Percentiles rank a stretch among this genome's conserved stretches.
Conservation (phyloP, 64 coral and sea anemone species). For the Dendrophyllia cribrosa region DNA sequence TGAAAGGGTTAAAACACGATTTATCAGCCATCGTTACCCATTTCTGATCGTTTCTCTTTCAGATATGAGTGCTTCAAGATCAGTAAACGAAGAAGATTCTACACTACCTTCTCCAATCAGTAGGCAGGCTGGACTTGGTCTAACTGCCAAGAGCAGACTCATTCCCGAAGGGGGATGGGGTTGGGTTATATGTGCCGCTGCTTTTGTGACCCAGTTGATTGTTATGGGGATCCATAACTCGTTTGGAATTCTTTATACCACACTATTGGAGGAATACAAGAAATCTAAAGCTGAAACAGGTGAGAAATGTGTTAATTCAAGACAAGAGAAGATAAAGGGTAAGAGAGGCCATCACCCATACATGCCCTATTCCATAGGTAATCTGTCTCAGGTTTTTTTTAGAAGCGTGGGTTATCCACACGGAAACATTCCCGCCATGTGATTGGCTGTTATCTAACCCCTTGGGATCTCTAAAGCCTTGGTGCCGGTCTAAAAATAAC, state of each 20-base stretch:
- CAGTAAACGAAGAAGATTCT: background rate
- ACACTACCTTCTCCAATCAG: background rate
- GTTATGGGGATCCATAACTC: constrained; percentile 69
- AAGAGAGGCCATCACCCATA: too few relatives aligned
- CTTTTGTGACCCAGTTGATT: constrained; percentile 45
- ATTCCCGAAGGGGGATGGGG: constrained; percentile 72
- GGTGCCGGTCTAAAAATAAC: too few relatives aligned
- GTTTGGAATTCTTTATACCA: constrained; percentile 57
- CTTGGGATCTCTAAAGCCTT: too few relatives aligned
- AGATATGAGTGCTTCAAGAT: background rate
- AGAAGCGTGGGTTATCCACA: too few relatives aligned
- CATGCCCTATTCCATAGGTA: too few relatives aligned
- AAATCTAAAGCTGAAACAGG: constrained; percentile 66
- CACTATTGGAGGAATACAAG: constrained; percentile 49
- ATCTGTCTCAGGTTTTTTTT: too few relatives aligned
- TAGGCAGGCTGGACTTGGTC: background rate
- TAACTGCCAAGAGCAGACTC: constrained; percentile 16
- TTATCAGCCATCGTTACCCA: too few relatives aligned
- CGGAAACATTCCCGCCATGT: too few relatives aligned
- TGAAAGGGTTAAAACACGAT: too few relatives aligned
- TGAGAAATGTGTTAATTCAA: background rate
- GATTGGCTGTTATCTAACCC: too few relatives aligned
- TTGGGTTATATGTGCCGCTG: constrained; percentile 52
- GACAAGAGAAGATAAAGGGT: too few relatives aligned
- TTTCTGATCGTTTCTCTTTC: background rate